Evolutionary conservation across 2,888 invertebrate genomes (phyloP).

Genomic region (Noctua janthina): DNA sequence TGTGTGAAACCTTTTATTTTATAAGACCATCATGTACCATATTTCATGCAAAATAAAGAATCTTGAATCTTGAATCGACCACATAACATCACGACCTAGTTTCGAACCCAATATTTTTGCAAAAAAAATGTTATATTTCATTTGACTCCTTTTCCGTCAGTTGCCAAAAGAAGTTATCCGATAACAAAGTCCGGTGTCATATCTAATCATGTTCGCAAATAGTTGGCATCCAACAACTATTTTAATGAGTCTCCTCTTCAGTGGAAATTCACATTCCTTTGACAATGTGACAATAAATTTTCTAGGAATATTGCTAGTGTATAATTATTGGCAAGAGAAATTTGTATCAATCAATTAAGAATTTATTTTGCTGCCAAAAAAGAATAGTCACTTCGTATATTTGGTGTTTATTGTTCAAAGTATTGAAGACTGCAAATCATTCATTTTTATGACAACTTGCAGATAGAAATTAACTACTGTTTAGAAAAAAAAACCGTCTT

Average conservation of each 20-base stretch:
- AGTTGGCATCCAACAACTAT: slow-evolving; percentile 29
- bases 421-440: too few relatives aligned
- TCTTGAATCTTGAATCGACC: too few relatives aligned
- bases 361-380: slow-evolving; percentile 16
- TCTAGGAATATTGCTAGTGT: slow-evolving; percentile 25
- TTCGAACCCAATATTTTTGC: too few relatives aligned
- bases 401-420: background rate
- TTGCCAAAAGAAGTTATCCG: slow-evolving; percentile 1
- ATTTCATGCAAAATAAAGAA: too few relatives aligned
- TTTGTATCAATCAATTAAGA: slow-evolving; percentile 19
- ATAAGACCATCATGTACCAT: too few relatives aligned
- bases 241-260: slow-evolving; percentile 28
- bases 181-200: background rate
- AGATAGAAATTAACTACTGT: background rate
- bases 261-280: slow-evolving; percentile 5
- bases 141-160: too few relatives aligned
- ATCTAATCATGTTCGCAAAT: slow-evolving; percentile 16
- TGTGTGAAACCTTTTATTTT: too few relatives aligned
- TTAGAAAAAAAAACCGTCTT: background rate
- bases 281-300: slow-evolving; percentile 15
- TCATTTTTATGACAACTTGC: background rate
- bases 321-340: slow-evolving; percentile 30
- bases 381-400: background rate
- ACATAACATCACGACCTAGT: too few relatives aligned
- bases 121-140: background rate